Percentiles rank a stretch among this genome's conserved stretches.
These are phyloP conservation scores for Amphimallon solstitiale DNA, from an alignment of 2,888 invertebrate genomes.

Conservation along the genomic window DNA sequence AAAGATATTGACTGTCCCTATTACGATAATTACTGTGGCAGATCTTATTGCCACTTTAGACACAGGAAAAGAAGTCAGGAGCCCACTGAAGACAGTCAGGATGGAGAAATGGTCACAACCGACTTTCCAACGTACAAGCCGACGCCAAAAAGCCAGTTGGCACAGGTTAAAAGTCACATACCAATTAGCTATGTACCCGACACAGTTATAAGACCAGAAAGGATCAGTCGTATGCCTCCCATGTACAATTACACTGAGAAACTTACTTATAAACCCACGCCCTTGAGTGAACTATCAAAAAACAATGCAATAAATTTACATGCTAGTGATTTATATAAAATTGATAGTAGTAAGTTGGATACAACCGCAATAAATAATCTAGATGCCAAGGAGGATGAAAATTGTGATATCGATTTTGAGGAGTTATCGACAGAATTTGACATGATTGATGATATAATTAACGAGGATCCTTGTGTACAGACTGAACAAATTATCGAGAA, in stretches of 20 bases:
- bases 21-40: slow-evolving; percentile 82
- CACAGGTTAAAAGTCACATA: slow-evolving; percentile 62
- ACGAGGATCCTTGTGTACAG: slow-evolving; percentile 33
- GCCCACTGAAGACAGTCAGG: slow-evolving; percentile 61
- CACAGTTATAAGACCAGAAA: slow-evolving; percentile 64
- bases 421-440: slow-evolving; percentile 61
- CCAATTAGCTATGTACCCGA: slow-evolving; percentile 66
- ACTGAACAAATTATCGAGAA: neutral
- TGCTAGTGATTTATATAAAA: slow-evolving; percentile 9
- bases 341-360: slow-evolving; percentile 6
- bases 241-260: slow-evolving; percentile 49
- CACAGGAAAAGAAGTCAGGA: slow-evolving; percentile 78
- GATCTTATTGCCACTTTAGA: slow-evolving; percentile 93
- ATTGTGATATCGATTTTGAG: slow-evolving; percentile 55
- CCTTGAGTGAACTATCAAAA: slow-evolving; percentile 57
- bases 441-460: slow-evolving; percentile 62
- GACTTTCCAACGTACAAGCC: slow-evolving; percentile 61
- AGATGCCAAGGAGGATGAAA: slow-evolving; percentile 23
- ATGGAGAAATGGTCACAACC: slow-evolving; percentile 62
- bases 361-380: neutral
- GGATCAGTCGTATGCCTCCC: slow-evolving; percentile 52
- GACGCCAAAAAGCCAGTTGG: slow-evolving; percentile 65
- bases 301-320: slow-evolving; percentile 20
- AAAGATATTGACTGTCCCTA: slow-evolving; percentile 88
- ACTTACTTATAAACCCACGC: slow-evolving; percentile 61